A percentile compares a stretch with the other conserved stretches of the same genome.
Conservation (phyloP, 2,113 vertebrate species). For the Tylochromis polylepis region DNA sequence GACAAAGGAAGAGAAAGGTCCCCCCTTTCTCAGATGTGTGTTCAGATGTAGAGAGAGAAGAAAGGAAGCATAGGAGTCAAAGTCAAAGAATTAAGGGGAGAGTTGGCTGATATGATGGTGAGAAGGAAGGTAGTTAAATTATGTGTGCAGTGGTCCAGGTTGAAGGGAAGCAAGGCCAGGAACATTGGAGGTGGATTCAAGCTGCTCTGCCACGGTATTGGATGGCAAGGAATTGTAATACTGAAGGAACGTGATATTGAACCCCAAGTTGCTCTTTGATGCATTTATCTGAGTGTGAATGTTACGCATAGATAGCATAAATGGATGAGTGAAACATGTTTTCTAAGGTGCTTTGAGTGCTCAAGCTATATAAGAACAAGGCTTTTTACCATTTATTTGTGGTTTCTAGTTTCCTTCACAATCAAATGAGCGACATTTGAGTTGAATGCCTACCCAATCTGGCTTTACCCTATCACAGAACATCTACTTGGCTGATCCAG, state of each 20-base stretch:
- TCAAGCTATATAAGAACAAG: background rate
- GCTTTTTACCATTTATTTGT: background rate
- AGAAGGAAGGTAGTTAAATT: rapidly evolving
- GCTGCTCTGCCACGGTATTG: background rate
- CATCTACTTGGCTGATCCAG: background rate
- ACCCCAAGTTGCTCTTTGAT: background rate
- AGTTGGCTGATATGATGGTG: background rate
- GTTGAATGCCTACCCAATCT: background rate
- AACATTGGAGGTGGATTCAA: background rate
- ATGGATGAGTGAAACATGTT: background rate
- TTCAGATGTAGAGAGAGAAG: background rate
- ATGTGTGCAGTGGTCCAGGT: background rate
- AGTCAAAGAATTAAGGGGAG: background rate
- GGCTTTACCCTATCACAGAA: rapidly evolving
- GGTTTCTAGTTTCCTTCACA: background rate
- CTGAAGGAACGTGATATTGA: background rate
- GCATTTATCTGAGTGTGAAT: background rate
- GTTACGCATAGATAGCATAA: rapidly evolving
- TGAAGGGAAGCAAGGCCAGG: background rate
- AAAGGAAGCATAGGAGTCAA: background rate
- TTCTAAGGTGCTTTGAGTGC: background rate
- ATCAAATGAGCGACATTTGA: no score
- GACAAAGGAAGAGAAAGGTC: background rate
- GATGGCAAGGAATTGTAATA: background rate
- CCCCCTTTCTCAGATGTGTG: background rate